These are phyloP conservation scores for Caenorhabditis macrosperma DNA, from an alignment of 2,888 invertebrate species.

Conservation along the genomic window DNA sequence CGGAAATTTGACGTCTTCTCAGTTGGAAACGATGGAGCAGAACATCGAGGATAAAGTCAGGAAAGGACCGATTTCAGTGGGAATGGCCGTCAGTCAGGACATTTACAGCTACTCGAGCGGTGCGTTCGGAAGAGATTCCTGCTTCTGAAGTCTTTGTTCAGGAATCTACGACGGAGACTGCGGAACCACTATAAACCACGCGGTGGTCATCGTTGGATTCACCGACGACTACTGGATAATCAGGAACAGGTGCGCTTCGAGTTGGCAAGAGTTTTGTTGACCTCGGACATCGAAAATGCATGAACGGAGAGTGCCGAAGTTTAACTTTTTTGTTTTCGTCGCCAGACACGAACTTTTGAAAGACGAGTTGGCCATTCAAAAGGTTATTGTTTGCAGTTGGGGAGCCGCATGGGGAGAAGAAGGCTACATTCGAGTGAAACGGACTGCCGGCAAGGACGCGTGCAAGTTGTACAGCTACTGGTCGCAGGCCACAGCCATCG, in stretches of 20 bases:
- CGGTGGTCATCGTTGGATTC: conserved; percentile 67
- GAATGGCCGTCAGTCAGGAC: conserved; percentile 86
- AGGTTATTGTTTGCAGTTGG: conserved; percentile 83
- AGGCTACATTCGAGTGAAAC: conserved; percentile 90
- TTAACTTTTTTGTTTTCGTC: not conserved
- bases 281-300: not conserved
- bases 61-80: conserved; percentile 62
- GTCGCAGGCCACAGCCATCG: conserved; percentile 46
- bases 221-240: conserved; percentile 65
- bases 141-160: conserved; percentile 14
- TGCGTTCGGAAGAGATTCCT: not conserved
- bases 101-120: conserved; percentile 90
- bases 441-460: conserved; percentile 86
- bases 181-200: conserved; percentile 64
- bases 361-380: not conserved
- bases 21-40: conserved; percentile 36
- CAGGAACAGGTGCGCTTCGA: conserved; percentile 50
- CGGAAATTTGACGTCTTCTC: conserved; percentile 25
- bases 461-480: conserved; percentile 81
- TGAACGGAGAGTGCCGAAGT: not conserved
- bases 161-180: conserved; percentile 65
- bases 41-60: conserved; percentile 57
- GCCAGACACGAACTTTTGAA: not conserved
- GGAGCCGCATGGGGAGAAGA: conserved; percentile 92
- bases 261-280: not conserved